phyloP scores from a whole-genome alignment of 2,888 invertebrate genomes.

The Pocota personata region DNA sequence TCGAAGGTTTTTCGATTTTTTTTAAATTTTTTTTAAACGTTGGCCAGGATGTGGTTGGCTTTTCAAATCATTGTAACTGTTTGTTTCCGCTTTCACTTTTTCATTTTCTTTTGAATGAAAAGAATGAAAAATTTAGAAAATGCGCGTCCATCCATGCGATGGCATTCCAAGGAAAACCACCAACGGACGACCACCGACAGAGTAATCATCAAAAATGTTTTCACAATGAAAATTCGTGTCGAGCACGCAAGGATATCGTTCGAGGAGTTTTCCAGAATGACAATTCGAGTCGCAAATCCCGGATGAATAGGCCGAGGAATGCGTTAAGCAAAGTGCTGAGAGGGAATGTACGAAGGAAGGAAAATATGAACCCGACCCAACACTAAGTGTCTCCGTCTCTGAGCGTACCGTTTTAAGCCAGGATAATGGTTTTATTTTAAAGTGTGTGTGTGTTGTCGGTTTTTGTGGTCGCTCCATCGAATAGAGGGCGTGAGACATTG shows the following conservation, averaged over 20 bases:
- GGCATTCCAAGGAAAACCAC: constrained; percentile 24
- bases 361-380: constrained; percentile 14
- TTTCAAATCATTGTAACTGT: constrained; percentile 40
- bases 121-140: neutral
- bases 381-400: neutral
- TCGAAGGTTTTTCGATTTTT: neutral
- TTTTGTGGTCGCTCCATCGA: neutral
- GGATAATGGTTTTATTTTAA: constrained; percentile 58
- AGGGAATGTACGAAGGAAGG: neutral
- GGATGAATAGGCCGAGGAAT: constrained; percentile 57
- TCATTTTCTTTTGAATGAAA: neutral
- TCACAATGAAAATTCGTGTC: constrained; percentile 44
- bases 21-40: neutral
- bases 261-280: constrained; percentile 16
- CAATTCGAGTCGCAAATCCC: constrained; percentile 49
- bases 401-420: constrained; percentile 23
- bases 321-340: constrained; percentile 52
- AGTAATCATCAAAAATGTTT: constrained; percentile 35
- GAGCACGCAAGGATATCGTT: constrained; percentile 65
- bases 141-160: constrained; percentile 30
- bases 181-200: constrained; percentile 8
- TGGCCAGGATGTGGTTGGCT: constrained; percentile 20
- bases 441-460: neutral
- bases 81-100: constrained; percentile 8
- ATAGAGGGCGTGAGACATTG: constrained; percentile 4